Conservation (phyloP, 2,888 invertebrate species). For the Noctua pronuba region DNA sequence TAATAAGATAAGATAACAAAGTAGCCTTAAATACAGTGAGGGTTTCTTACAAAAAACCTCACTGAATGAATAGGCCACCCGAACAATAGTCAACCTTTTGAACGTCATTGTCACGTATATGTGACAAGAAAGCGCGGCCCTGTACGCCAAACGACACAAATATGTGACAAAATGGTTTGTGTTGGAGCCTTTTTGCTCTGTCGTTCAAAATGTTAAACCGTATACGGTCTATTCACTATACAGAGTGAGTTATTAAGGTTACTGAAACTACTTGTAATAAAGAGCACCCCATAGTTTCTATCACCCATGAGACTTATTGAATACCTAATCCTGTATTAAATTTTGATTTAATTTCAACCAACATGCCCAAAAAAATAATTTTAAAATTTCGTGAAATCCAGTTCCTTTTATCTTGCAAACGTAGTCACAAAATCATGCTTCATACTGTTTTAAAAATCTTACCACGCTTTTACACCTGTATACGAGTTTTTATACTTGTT, state of each 20-base stretch:
- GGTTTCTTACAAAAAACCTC: background rate
- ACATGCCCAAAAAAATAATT: constrained; percentile 2
- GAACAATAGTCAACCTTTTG: background rate
- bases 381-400: background rate
- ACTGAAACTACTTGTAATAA: background rate
- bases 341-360: constrained; percentile 7
- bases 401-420: background rate
- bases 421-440: constrained; percentile 6
- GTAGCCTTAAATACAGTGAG: background rate
- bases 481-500: background rate
- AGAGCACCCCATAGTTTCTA: background rate
- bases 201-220: too few species aligned
- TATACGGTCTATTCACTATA: background rate
- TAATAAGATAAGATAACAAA: background rate
- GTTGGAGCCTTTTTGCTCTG: too few species aligned
- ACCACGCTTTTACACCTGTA: background rate
- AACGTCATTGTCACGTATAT: too few species aligned
- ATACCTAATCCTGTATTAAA: background rate
- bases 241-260: background rate
- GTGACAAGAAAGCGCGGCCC: too few species aligned
- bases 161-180: too few species aligned
- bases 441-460: background rate
- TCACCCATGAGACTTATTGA: background rate
- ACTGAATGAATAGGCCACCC: background rate
- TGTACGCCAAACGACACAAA: too few species aligned